These are phyloP conservation scores for Aporophyla nigra DNA, from an alignment of 2,888 invertebrate genomes.

Conservation along the genomic window DNA sequence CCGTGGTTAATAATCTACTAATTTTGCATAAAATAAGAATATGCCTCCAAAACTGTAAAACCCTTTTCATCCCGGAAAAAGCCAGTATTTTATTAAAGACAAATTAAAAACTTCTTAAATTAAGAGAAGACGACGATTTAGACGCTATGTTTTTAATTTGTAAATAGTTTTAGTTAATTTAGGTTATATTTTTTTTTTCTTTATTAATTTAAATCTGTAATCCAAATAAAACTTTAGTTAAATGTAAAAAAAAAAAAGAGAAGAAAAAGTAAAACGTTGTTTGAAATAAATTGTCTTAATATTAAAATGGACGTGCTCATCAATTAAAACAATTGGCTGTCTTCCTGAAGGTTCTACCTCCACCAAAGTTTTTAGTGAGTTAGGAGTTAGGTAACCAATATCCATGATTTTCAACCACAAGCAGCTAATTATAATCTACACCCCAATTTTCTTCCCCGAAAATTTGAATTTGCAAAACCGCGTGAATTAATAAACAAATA, in stretches of 20 bases:
- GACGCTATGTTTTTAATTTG: no score
- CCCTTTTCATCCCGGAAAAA: background rate
- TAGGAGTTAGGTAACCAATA: conserved; percentile 38
- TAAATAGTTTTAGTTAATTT: no score
- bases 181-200: no score
- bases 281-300: background rate
- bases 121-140: background rate
- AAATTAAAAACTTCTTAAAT: background rate
- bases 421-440: conserved; percentile 46
- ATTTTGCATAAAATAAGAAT: no score
- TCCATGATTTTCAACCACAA: conserved; percentile 46
- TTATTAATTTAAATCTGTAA: no score
- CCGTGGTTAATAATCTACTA: no score
- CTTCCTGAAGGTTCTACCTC: background rate
- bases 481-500: conserved; percentile 62
- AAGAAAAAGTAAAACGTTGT: background rate
- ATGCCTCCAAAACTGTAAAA: background rate
- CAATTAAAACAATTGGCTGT: conserved; percentile 37
- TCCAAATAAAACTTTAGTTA: no score
- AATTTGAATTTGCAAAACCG: conserved; percentile 48
- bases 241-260: no score
- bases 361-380: conserved; percentile 32
- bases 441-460: conserved; percentile 31
- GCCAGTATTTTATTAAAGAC: no score
- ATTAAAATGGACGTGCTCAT: background rate